These are phyloP conservation scores for Brenthis ino DNA, from an alignment of 2,888 invertebrate species.

Conservation along the genomic window DNA sequence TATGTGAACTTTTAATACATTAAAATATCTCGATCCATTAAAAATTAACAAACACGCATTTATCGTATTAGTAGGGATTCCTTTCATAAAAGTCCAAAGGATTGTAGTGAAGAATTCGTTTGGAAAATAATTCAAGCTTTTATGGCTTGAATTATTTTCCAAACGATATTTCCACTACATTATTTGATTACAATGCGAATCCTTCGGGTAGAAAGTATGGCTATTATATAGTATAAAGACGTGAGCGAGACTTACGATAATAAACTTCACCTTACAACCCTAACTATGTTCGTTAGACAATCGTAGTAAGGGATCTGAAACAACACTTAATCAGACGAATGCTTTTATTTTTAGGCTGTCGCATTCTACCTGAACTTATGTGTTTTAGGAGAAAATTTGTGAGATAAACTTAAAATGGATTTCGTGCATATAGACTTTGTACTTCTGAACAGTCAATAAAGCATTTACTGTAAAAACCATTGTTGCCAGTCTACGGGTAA, in stretches of 20 bases:
- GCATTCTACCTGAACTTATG: conserved; percentile 6
- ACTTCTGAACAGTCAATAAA: neutral
- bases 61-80: no score
- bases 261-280: conserved; percentile 16
- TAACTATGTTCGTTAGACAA: conserved; percentile 16
- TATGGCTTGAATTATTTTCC: neutral
- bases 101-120: conserved; percentile 7
- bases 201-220: conserved; percentile 7
- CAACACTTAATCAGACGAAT: conserved; percentile 21
- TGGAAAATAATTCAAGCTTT: conserved; percentile 4
- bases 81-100: neutral
- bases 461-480: neutral
- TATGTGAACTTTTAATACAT: no score
- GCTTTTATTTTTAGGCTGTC: conserved; percentile 19
- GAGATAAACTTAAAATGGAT: neutral
- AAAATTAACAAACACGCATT: no score
- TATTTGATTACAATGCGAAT: conserved; percentile 16
- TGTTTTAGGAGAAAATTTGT: neutral
- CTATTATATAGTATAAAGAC: conserved; percentile 6
- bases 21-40: no score
- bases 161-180: neutral
- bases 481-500: no score
- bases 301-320: conserved; percentile 31
- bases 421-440: neutral
- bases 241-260: conserved; percentile 15